Conservation (phyloP, 2,888 invertebrate genomes). For the Leucoptera coffeella region DNA sequence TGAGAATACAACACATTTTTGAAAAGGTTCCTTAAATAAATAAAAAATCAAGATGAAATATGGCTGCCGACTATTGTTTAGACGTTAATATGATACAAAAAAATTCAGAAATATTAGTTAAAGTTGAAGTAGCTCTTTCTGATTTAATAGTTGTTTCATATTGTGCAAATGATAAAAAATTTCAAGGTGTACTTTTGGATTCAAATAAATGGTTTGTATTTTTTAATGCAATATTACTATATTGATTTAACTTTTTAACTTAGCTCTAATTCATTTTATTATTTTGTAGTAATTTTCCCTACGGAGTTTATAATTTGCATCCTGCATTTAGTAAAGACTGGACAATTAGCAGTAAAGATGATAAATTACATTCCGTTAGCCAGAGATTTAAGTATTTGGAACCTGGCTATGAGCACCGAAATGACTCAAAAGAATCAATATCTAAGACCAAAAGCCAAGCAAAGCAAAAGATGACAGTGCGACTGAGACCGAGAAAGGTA, state of each 20-base stretch:
- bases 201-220: conserved; percentile 70
- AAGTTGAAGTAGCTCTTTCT: conserved; percentile 72
- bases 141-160: conserved; percentile 79
- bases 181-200: conserved; percentile 77
- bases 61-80: conserved; percentile 63
- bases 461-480: conserved; percentile 70
- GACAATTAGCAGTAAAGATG: conserved; percentile 43
- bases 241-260: too few relatives aligned
- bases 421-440: conserved; percentile 19
- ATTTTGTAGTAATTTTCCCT: conserved; percentile 61
- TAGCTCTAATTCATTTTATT: too few relatives aligned
- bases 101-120: conserved; percentile 69
- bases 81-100: conserved; percentile 62
- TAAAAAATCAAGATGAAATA: conserved; percentile 30
- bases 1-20: too few relatives aligned
- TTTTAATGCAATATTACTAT: conserved; percentile 10
- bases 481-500: conserved; percentile 76
- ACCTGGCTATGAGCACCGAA: conserved; percentile 42
- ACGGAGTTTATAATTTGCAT: conserved; percentile 62
- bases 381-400: conserved; percentile 78
- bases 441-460: conserved; percentile 29
- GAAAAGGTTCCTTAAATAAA: too few relatives aligned
- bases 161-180: conserved; percentile 66
- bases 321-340: conserved; percentile 49
- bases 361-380: conserved; percentile 65